These are phyloP conservation scores for Venusia cambrica DNA, from an alignment of 2,888 invertebrate species.

Conservation along the genomic window DNA sequence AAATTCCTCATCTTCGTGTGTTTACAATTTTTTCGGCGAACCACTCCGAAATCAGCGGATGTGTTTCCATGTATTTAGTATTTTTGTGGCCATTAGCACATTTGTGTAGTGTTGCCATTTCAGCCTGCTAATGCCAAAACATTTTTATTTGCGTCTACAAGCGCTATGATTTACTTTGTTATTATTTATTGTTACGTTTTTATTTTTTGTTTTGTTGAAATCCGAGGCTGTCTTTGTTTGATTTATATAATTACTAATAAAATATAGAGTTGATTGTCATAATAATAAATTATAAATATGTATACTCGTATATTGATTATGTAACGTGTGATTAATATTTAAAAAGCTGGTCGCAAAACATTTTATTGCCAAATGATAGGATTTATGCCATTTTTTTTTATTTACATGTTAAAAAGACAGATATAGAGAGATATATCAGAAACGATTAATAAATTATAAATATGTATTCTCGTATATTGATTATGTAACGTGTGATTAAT, in stretches of 20 bases:
- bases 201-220: slow-evolving; percentile 31
- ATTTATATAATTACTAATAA: slow-evolving; percentile 3
- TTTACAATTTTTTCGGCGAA: too few species aligned
- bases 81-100: slow-evolving; percentile 21
- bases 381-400: slow-evolving; percentile 16
- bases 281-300: slow-evolving; percentile 1
- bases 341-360: background rate
- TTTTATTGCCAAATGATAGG: slow-evolving; percentile 15
- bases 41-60: too few species aligned
- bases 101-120: slow-evolving; percentile 40
- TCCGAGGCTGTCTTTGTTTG: slow-evolving; percentile 12
- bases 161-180: slow-evolving; percentile 30
- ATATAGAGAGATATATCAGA: too few species aligned
- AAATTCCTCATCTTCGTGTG: too few species aligned
- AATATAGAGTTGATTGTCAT: slow-evolving; percentile 21
- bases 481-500: slow-evolving; percentile 4
- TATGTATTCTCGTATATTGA: background rate
- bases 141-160: slow-evolving; percentile 29
- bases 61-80: too few species aligned
- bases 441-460: slow-evolving; percentile 1
- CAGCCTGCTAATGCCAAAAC: slow-evolving; percentile 40
- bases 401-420: background rate
- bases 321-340: slow-evolving; percentile 1
- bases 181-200: slow-evolving; percentile 35
- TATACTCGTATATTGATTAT: background rate